Base-by-base conservation (phyloP, 2,797 vertebrate genomes). In the Botia almorhae region DNA sequence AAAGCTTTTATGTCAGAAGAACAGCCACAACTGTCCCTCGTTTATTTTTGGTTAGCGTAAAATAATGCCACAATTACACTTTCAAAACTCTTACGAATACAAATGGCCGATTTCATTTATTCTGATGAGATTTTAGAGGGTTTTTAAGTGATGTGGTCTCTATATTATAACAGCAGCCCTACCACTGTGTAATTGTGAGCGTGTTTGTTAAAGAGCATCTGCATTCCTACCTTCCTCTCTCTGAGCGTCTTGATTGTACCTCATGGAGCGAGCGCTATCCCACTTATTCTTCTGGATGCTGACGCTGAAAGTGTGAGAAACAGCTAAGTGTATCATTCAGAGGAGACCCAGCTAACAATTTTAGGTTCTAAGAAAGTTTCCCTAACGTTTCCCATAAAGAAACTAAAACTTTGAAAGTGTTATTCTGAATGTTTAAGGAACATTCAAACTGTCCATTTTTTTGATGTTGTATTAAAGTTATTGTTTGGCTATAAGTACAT, bases 181-280 rank as follows among this genome's bases (percentile, higher is more conserved):
- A 56, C 12, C 39, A 21, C 43, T 79, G 56, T 64, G 46, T 26
- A 17, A 13, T 43, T 55, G 33, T 73, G 21, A 67, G 61, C 23
- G 36, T 29, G 14, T 65, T 65, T 80, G 17, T 74, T 21, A 65
- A 14, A 67, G 53, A 55, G 1, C 1, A 69, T 36, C 50, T 17
- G 46, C 26, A 13, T 60, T 86, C 83, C 29, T 90, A 98, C 98
- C 98, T 83, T 99, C 98, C 89, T 99, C 98, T 87, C 97, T 95
- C 87, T 99, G 98, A 84, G 96, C 95, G 13, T 99, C 98, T 88
- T 99, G 98, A 91, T 99, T 99, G 93, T 94, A 99, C 79, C 98
- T 92, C 91, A 98, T 87, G 7, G 97, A 98, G 65, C 98, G 95
- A 83, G 95, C 93, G 80, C 93, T 94, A 92, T 99, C 98, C 98